phyloP scores from a whole-genome alignment of 2,113 vertebrate species.

The Nymphicus hollandicus region DNA sequence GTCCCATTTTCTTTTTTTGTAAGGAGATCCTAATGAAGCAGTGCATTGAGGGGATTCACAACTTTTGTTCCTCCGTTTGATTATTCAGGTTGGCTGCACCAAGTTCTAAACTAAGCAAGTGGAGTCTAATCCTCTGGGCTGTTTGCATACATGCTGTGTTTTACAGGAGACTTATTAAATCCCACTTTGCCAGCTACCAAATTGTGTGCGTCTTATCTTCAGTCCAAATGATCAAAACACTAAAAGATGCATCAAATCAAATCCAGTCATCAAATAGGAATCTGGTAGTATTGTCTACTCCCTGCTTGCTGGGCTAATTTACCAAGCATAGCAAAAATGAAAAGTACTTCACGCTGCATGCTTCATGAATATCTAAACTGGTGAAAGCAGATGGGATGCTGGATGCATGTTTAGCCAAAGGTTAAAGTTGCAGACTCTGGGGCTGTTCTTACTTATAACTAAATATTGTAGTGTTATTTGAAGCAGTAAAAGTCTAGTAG shows the following conservation, averaged over 20 bases:
- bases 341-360: not conserved
- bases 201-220: conserved; percentile 35
- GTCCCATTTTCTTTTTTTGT: conserved; percentile 77
- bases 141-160: conserved; percentile 84
- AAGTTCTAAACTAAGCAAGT: conserved; percentile 85
- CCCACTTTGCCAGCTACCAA: conserved; percentile 57
- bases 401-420: not conserved
- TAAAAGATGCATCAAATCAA: conserved; percentile 22
- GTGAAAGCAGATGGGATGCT: not conserved
- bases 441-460: not conserved
- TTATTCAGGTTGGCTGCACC: conserved; percentile 93
- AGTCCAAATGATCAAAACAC: conserved; percentile 43
- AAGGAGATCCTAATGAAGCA: conserved; percentile 91
- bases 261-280: conserved; percentile 3
- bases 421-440: not conserved
- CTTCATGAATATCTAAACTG: not conserved
- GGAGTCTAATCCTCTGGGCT: conserved; percentile 80
- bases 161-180: conserved; percentile 71
- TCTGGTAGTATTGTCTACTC: not conserved
- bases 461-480: not conserved
- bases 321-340: conserved; percentile 13
- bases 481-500: not conserved
- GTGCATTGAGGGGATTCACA: conserved; percentile 73
- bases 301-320: conserved; percentile 38
- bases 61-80: conserved; percentile 88